Percentiles rank a stretch among this genome's conserved stretches.
Conservation (phyloP, 2,797 vertebrate genomes). For the Clarias platycephalus region DNA sequence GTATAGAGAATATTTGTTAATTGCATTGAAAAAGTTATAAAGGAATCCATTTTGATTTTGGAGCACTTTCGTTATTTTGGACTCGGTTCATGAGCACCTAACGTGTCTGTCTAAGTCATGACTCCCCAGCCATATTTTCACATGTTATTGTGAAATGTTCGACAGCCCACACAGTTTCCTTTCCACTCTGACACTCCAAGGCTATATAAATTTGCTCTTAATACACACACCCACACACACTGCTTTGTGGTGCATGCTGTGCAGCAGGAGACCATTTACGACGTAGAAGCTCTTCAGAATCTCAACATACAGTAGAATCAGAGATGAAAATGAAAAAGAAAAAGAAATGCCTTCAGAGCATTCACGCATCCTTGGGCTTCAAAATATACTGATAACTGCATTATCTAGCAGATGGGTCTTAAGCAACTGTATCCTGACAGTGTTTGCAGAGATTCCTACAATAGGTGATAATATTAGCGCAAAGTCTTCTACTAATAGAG, state of each 20-base stretch:
- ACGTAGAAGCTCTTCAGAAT: slow-evolving; percentile 40
- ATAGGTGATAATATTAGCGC: background rate
- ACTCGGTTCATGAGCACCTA: slow-evolving; percentile 12
- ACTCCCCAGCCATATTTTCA: slow-evolving; percentile 4
- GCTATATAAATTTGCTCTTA: slow-evolving; percentile 53
- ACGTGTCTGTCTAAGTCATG: slow-evolving; percentile 34
- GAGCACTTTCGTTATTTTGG: background rate
- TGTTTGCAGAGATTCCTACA: slow-evolving; percentile 21
- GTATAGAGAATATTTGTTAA: slow-evolving; percentile 13
- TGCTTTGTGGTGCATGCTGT: slow-evolving; percentile 47
- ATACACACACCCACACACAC: slow-evolving; percentile 45
- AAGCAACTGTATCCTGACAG: background rate
- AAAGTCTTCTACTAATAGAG: slow-evolving; percentile 7
- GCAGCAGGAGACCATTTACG: slow-evolving; percentile 59
- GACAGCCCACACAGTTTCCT: slow-evolving; percentile 45
- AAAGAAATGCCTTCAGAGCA: background rate
- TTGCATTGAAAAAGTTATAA: background rate
- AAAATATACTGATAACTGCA: slow-evolving; percentile 42
- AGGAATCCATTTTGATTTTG: slow-evolving; percentile 9
- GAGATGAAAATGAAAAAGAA: slow-evolving; percentile 32
- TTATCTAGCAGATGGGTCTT: slow-evolving; percentile 39
- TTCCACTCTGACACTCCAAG: slow-evolving; percentile 35
- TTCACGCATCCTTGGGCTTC: slow-evolving; percentile 23
- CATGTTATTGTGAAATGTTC: slow-evolving; percentile 34
- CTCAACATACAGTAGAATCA: slow-evolving; percentile 24